Percentiles rank a stretch among this genome's conserved stretches.
These are phyloP conservation scores for Tetragonisca angustula DNA, from an alignment of 2,888 invertebrate species.

Conservation along the genomic window DNA sequence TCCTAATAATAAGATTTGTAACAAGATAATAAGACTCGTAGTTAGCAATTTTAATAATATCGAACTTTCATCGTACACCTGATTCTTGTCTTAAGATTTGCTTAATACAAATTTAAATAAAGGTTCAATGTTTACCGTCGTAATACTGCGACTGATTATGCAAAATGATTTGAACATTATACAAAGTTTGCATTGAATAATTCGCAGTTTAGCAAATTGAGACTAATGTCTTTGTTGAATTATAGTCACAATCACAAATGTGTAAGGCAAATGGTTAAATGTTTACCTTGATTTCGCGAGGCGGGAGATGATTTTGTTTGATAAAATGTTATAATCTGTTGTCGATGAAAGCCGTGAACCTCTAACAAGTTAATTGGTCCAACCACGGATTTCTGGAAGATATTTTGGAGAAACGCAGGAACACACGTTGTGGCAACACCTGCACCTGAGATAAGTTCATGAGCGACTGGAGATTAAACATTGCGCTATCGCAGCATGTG, in stretches of 20 bases:
- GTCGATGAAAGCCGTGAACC: neutral
- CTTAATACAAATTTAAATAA: neutral
- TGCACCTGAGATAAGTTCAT: slow-evolving; percentile 38
- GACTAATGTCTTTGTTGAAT: neutral
- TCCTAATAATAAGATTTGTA: neutral
- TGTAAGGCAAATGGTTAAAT: neutral
- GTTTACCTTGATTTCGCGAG: slow-evolving; percentile 29
- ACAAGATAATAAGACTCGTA: no score
- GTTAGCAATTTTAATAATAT: neutral
- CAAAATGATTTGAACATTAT: neutral
- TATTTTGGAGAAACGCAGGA: neutral
- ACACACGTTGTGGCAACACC: neutral
- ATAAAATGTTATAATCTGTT: neutral
- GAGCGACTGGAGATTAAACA: slow-evolving; percentile 55
- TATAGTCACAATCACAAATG: neutral
- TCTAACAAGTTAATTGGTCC: neutral
- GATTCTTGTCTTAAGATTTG: neutral
- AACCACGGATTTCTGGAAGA: neutral
- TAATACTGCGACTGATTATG: neutral
- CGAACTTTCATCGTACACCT: neutral
- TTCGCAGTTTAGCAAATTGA: neutral
- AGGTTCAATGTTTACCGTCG: neutral
- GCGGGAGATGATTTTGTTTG: neutral
- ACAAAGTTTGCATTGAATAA: neutral
- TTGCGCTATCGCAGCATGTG: slow-evolving; percentile 46